Evolutionary conservation across 2,113 vertebrate species (phyloP).

Genomic region (Podilymbus podiceps): DNA sequence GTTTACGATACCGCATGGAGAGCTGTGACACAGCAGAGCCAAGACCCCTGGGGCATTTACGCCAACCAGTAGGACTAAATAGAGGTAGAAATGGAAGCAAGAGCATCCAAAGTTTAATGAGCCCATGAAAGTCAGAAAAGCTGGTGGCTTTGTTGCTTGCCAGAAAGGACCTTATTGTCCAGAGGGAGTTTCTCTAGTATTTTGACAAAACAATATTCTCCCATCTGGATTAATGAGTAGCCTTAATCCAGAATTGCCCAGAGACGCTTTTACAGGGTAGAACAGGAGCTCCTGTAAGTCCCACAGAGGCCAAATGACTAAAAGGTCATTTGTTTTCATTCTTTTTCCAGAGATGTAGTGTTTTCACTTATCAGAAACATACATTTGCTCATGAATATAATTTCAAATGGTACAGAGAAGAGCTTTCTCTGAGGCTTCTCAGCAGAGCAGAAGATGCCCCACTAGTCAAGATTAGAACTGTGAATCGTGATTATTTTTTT

Average conservation of each 20-base stretch:
- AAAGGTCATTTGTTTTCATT: not conserved
- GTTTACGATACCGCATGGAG: not conserved
- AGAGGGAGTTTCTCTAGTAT: not conserved
- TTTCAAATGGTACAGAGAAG: not conserved
- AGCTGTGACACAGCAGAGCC: not conserved
- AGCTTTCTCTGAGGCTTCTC: not conserved
- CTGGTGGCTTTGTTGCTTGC: not conserved
- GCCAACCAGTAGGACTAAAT: not conserved
- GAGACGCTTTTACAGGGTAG: not conserved
- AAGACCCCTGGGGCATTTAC: not conserved
- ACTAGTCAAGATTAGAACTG: not conserved
- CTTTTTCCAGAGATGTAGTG: not conserved
- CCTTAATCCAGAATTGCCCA: not conserved
- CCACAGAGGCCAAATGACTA: not conserved
- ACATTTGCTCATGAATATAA: not conserved
- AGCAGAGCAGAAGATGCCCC: not conserved
- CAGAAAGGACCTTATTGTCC: not conserved
- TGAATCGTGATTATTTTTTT: not conserved
- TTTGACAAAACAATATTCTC: not conserved
- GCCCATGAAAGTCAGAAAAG: not conserved
- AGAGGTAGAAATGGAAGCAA: not conserved
- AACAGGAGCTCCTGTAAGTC: not conserved
- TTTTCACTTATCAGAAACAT: not conserved
- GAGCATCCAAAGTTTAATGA: not conserved
- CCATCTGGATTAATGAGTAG: not conserved